These are phyloP conservation scores for Eurytoma adleriae DNA, from an alignment of 2,888 invertebrate genomes.

Conservation along the genomic window DNA sequence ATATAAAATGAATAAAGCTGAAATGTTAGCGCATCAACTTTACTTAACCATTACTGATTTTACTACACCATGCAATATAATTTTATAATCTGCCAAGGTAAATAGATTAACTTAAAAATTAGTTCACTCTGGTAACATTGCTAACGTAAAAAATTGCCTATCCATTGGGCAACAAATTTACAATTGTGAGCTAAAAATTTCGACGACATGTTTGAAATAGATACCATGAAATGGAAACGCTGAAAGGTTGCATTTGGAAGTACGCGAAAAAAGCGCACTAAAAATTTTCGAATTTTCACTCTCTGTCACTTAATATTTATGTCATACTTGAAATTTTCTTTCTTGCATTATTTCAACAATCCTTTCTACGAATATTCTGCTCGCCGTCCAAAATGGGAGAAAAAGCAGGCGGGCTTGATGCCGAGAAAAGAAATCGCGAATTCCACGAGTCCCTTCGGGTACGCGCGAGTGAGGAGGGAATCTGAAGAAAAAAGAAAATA, in stretches of 20 bases:
- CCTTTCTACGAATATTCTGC: slow-evolving; percentile 20
- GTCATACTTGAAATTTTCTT: background rate
- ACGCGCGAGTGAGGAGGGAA: background rate
- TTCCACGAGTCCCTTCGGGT: slow-evolving; percentile 24
- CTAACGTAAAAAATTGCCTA: too few species aligned
- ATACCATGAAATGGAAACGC: too few species aligned
- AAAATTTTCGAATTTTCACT: background rate
- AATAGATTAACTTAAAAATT: too few species aligned
- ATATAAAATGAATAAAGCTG: too few species aligned
- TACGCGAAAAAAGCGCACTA: background rate
- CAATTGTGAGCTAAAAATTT: too few species aligned
- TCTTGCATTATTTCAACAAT: slow-evolving; percentile 30
- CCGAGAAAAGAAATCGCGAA: slow-evolving; percentile 43
- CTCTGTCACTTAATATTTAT: slow-evolving; percentile 18
- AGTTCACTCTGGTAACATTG: too few species aligned
- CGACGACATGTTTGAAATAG: too few species aligned
- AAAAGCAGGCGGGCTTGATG: background rate
- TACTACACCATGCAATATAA: too few species aligned
- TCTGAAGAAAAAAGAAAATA: slow-evolving; percentile 11
- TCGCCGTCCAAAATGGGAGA: background rate
- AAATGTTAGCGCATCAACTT: too few species aligned
- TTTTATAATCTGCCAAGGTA: too few species aligned
- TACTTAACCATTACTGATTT: too few species aligned
- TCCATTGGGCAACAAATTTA: too few species aligned
- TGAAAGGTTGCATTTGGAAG: background rate